These are phyloP conservation scores for Melanerpes aurifrons DNA, from an alignment of 2,113 vertebrate species.

Conservation along the genomic window DNA sequence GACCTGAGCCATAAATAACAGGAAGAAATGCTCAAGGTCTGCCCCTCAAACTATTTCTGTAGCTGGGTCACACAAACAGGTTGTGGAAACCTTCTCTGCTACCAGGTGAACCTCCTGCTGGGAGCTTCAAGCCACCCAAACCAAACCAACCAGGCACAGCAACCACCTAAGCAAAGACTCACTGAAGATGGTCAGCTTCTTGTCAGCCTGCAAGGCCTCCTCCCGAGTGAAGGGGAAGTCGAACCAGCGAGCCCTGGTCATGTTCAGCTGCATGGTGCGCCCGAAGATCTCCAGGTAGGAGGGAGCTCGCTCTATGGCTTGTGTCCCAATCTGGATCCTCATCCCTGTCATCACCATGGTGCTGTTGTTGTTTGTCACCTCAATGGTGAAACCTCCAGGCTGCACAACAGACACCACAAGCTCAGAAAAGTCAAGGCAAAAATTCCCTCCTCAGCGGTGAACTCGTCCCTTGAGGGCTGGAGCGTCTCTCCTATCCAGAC, in stretches of 20 bases:
- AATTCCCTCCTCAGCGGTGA: neutral
- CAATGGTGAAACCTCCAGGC: constrained; percentile 96
- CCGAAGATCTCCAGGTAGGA: constrained; percentile 97
- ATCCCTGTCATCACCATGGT: constrained; percentile 99
- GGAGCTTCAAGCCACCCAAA: neutral
- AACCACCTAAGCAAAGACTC: constrained; percentile 49
- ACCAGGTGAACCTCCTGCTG: too few species aligned
- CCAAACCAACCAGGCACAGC: neutral
- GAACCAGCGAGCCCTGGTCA: constrained; percentile 97
- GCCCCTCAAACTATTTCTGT: neutral
- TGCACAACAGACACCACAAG: constrained; percentile 29
- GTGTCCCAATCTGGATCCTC: constrained; percentile 95
- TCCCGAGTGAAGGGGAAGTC: constrained; percentile 97
- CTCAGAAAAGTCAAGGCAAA: neutral
- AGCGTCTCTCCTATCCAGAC: too few species aligned
- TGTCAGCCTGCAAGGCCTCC: constrained; percentile 96
- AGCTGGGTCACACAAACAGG: fast-evolving
- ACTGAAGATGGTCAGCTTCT: constrained; percentile 97
- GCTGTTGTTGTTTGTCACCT: constrained; percentile 94
- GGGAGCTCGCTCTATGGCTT: constrained; percentile 93
- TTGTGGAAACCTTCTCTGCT: neutral
- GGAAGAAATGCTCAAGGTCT: neutral
- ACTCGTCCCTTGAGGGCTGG: neutral
- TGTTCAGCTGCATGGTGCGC: constrained; percentile 95
- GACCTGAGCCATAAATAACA: neutral